phyloP scores from a whole-genome alignment of 2,797 vertebrate genomes.

The Clamator glandarius region DNA sequence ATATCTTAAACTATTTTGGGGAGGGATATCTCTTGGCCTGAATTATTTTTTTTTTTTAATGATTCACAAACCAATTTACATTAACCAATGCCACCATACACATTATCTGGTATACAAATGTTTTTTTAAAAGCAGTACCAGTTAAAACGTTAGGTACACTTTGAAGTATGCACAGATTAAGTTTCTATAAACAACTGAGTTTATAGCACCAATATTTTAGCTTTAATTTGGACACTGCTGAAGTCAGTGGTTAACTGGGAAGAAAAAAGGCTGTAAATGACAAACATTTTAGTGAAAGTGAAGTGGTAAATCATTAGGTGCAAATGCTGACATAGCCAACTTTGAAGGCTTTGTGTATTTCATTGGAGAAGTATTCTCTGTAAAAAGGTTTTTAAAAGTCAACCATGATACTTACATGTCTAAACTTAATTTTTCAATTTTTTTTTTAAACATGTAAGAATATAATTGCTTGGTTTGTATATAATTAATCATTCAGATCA shows the following conservation, averaged over 20 bases:
- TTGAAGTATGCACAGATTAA: constrained; percentile 54
- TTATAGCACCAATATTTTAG: constrained; percentile 71
- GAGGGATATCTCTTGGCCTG: constrained; percentile 27
- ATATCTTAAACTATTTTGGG: constrained; percentile 27
- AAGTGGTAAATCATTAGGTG: constrained; percentile 3
- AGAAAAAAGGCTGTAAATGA: constrained; percentile 16
- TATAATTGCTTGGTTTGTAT: constrained; percentile 32
- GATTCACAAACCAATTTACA: constrained; percentile 49
- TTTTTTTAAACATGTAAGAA: background rate
- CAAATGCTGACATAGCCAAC: constrained; percentile 24
- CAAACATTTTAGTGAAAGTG: constrained; percentile 30
- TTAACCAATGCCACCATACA: constrained; percentile 38
- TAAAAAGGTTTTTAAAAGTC: constrained; percentile 28
- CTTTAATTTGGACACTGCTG: constrained; percentile 51
- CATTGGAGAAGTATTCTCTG: constrained; percentile 6
- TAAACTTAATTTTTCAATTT: background rate
- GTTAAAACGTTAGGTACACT: constrained; percentile 58
- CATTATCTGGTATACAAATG: constrained; percentile 30
- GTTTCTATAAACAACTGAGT: constrained; percentile 62
- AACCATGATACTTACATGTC: background rate
- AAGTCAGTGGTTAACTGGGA: constrained; percentile 26
- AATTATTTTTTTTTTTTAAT: constrained; percentile 36
- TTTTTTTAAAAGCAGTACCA: constrained; percentile 31
- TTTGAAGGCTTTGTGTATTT: constrained; percentile 5
- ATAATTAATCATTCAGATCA: constrained; percentile 26